Evolutionary conservation across 2,797 vertebrate species (phyloP).

Genomic region (Scolopax rusticola): DNA sequence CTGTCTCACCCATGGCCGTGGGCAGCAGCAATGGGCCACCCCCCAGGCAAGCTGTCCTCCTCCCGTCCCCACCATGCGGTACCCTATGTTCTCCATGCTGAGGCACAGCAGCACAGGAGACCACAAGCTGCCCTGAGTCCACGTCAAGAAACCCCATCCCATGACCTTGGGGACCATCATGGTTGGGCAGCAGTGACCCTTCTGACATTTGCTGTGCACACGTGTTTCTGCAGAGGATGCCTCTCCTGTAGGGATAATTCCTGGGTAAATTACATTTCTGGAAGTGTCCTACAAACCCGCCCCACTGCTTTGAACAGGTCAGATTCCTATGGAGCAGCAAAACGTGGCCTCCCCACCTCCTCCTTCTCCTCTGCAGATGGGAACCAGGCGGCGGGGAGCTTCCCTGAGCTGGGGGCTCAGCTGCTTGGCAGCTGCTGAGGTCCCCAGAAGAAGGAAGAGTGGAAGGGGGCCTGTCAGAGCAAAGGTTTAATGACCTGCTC

Average conservation of each 20-base stretch:
- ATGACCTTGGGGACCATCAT: accelerated
- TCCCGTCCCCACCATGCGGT: accelerated
- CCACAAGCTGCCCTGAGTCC: background rate
- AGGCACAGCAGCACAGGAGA: background rate
- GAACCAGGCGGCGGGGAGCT: background rate
- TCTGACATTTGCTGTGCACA: background rate
- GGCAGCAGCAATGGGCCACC: background rate
- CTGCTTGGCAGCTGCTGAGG: background rate
- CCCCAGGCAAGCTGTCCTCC: background rate
- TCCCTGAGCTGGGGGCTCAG: background rate
- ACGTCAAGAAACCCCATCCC: background rate
- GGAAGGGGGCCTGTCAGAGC: background rate
- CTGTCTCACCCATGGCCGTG: background rate
- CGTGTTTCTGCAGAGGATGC: background rate
- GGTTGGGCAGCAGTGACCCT: background rate
- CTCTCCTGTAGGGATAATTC: background rate
- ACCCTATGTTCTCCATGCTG: background rate
- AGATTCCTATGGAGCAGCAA: background rate
- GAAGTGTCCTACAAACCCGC: background rate
- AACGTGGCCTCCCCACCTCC: background rate
- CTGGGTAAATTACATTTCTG: background rate
- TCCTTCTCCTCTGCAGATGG: background rate
- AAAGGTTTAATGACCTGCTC: background rate
- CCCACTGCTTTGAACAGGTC: background rate
- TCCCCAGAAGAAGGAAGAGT: background rate